phyloP scores from a whole-genome alignment of 2,113 vertebrate species.

The Mastomys natalensis region DNA sequence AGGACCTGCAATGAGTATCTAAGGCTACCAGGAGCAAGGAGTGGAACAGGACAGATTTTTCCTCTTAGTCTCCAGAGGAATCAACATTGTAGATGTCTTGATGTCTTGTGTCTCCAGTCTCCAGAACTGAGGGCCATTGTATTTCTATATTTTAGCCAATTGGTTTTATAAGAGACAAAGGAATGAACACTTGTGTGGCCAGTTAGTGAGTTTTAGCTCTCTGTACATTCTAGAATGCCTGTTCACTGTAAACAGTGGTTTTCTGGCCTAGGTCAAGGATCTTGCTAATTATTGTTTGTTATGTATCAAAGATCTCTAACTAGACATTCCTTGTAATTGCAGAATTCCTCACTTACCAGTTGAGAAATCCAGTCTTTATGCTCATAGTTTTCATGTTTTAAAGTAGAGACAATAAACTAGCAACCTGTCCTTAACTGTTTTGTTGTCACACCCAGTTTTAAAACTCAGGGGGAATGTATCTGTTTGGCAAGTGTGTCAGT shows the following conservation, averaged over 20 bases:
- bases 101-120: not conserved
- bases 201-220: not conserved
- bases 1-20: not conserved
- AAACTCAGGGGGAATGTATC: not conserved
- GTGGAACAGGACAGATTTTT: not conserved
- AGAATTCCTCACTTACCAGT: not conserved
- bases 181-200: not conserved
- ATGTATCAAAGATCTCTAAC: not conserved
- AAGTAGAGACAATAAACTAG: not conserved
- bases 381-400: constrained; percentile 12
- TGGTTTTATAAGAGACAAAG: not conserved
- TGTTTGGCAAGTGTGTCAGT: not conserved
- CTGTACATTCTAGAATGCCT: not conserved
- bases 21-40: not conserved
- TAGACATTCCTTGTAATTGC: not conserved
- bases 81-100: not conserved
- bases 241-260: not conserved
- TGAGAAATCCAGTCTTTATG: not conserved
- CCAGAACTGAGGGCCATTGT: not conserved
- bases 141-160: not conserved
- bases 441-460: not conserved
- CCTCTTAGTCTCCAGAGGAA: not conserved
- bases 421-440: not conserved
- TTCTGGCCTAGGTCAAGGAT: not conserved
- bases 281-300: not conserved